phyloP scores from a whole-genome alignment of 1,140 invertebrate species.

The Habropoda laboriosa region DNA sequence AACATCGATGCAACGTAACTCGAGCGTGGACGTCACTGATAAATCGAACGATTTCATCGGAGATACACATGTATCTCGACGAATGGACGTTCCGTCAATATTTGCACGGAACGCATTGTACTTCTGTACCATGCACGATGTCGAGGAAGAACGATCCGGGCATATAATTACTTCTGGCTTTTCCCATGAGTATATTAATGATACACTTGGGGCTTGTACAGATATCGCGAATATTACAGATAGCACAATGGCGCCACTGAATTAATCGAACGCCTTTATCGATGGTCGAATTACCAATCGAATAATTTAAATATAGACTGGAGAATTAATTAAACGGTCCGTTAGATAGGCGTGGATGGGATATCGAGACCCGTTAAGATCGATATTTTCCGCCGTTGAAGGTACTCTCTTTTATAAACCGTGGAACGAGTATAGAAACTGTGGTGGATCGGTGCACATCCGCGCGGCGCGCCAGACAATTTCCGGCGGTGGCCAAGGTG shows the following conservation, averaged over 20 bases:
- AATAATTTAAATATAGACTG: constrained; percentile 19
- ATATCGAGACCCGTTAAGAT: constrained; percentile 10
- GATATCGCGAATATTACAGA: not conserved
- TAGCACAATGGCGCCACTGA: constrained; percentile 2
- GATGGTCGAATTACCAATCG: not conserved
- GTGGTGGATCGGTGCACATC: constrained; percentile 46
- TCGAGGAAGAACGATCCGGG: not conserved
- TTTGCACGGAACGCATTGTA: not conserved
- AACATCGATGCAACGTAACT: not conserved
- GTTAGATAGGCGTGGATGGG: not conserved
- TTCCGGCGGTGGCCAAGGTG: constrained; percentile 43
- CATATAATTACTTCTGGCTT: not conserved
- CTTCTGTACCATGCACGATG: not conserved
- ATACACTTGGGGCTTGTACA: not conserved
- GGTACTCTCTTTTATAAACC: constrained; percentile 33
- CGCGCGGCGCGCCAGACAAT: constrained; percentile 47
- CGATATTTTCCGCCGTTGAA: constrained; percentile 50
- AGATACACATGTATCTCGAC: not conserved
- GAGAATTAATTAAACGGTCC: constrained; percentile 10
- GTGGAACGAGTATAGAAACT: constrained; percentile 17
- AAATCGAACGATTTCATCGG: not conserved
- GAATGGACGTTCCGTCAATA: not conserved
- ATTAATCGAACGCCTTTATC: constrained; percentile 5
- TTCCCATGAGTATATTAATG: too few species aligned
- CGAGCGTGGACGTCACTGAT: not conserved